Evolutionary conservation across 2,888 invertebrate species (phyloP).

Genomic region (Harpalus rufipes): DNA sequence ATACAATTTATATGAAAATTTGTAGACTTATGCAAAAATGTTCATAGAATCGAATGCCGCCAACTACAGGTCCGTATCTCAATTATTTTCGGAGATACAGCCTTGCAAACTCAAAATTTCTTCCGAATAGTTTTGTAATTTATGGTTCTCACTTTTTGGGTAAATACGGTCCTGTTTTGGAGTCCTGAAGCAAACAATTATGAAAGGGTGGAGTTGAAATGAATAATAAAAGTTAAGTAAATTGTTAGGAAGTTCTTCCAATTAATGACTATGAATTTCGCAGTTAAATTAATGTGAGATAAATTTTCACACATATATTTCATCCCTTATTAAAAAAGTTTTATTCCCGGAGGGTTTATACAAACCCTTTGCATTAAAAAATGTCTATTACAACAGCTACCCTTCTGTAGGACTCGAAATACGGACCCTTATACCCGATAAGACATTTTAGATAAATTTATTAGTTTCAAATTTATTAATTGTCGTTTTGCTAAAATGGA

Average conservation of each 20-base stretch:
- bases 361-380: not conserved
- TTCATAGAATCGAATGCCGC: too few species aligned
- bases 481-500: too few species aligned
- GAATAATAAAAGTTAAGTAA: slow-evolving; percentile 4
- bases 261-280: not conserved
- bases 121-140: too few species aligned
- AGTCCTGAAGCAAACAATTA: not conserved
- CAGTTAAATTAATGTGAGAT: not conserved
- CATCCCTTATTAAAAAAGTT: not conserved
- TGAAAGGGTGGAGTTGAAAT: not conserved
- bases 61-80: not conserved
- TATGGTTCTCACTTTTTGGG: not conserved
- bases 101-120: not conserved
- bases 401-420: not conserved
- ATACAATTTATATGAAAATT: not conserved
- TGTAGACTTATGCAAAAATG: not conserved
- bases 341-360: not conserved
- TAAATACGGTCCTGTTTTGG: not conserved
- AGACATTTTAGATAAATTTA: too few species aligned
- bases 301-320: slow-evolving; percentile 3
- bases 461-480: too few species aligned
- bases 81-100: not conserved
- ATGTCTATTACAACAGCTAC: too few species aligned
- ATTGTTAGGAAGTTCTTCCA: not conserved
- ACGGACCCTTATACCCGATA: not conserved